Evolutionary conservation across 2,113 vertebrate genomes (phyloP).

Genomic region (Salminus brasiliensis): DNA sequence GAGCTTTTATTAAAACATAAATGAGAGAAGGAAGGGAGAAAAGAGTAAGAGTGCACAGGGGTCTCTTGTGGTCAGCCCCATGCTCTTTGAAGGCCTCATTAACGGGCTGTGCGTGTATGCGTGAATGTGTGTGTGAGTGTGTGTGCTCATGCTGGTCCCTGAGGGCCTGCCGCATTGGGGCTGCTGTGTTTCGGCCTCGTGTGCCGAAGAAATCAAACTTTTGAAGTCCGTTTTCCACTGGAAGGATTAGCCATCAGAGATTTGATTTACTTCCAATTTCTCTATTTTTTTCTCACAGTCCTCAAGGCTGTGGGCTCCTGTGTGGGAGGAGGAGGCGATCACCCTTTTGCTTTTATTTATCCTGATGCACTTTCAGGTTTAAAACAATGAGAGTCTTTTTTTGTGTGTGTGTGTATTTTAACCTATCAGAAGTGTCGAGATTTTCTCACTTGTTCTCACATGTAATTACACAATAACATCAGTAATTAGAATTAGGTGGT

Average conservation of each 20-base stretch:
- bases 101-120: slow-evolving; percentile 74
- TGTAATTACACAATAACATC: no score
- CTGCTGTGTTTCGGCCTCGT: slow-evolving; percentile 60
- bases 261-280: slow-evolving; percentile 72
- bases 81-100: slow-evolving; percentile 82
- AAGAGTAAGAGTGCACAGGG: slow-evolving; percentile 27
- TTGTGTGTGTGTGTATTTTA: slow-evolving; percentile 11
- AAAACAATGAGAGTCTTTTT: slow-evolving; percentile 56
- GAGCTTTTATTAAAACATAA: slow-evolving; percentile 38
- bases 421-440: no score
- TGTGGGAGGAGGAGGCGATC: slow-evolving; percentile 56
- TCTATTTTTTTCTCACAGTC: slow-evolving; percentile 54
- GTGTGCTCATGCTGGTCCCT: slow-evolving; percentile 75
- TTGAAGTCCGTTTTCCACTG: slow-evolving; percentile 78
- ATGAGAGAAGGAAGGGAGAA: slow-evolving; percentile 10
- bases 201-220: slow-evolving; percentile 80
- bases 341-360: slow-evolving; percentile 57
- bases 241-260: slow-evolving; percentile 78
- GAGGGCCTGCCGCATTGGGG: slow-evolving; percentile 69
- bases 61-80: slow-evolving; percentile 74
- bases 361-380: slow-evolving; percentile 59
- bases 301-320: slow-evolving; percentile 65
- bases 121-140: slow-evolving; percentile 78
- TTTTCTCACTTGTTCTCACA: no score
- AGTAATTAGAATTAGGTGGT: no score